Evolutionary conservation across 2,113 vertebrate species (phyloP).

Genomic region (Cryptotis parvus): DNA sequence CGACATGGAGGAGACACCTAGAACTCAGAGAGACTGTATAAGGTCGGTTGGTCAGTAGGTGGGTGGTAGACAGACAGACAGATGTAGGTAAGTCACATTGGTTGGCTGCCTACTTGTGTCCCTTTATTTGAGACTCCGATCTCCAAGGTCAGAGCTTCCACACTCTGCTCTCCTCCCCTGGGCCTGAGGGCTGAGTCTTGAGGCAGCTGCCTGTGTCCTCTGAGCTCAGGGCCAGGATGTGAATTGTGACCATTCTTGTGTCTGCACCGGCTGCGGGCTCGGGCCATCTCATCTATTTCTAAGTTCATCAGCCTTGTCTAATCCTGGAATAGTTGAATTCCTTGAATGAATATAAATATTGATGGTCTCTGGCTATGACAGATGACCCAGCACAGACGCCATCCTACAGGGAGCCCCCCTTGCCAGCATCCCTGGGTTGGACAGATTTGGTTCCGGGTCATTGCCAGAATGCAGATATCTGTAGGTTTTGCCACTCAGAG

Average conservation of each 20-base stretch:
- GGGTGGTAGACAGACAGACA: background rate
- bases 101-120: background rate
- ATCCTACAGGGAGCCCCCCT: no score
- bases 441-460: background rate
- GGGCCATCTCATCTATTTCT: conserved; percentile 28
- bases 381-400: no score
- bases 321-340: background rate
- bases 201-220: background rate
- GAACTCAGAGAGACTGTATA: background rate
- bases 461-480: background rate
- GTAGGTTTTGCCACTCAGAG: background rate
- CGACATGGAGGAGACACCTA: no score
- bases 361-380: conserved; percentile 19
- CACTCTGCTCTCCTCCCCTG: background rate
- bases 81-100: background rate
- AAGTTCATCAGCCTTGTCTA: background rate
- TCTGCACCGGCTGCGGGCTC: background rate
- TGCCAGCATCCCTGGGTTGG: background rate
- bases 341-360: conserved; percentile 31
- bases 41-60: no score
- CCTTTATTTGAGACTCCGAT: background rate
- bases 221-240: background rate
- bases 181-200: background rate
- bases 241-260: background rate
- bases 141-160: no score